These are phyloP conservation scores for Phyllopteryx taeniolatus DNA, from an alignment of 2,113 vertebrate species.

Conservation along the genomic window DNA sequence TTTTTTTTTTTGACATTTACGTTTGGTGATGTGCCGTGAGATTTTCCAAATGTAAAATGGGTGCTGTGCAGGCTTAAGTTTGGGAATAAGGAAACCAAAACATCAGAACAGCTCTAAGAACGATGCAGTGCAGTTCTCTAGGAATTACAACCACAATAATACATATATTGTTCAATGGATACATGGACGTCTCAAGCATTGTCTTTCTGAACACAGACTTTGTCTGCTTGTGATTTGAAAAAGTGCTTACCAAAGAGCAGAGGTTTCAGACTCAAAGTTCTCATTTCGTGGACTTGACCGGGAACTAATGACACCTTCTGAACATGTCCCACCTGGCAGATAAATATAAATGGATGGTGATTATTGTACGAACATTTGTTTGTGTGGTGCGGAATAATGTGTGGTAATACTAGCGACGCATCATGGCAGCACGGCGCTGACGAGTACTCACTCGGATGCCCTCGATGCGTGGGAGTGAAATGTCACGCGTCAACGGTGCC, in stretches of 20 bases:
- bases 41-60: no score
- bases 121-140: neutral
- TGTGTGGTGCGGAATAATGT: neutral
- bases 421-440: neutral
- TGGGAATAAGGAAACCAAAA: neutral
- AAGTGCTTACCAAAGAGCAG: constrained; percentile 87
- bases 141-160: neutral
- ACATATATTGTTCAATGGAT: neutral
- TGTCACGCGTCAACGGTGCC: constrained; percentile 40
- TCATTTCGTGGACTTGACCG: constrained; percentile 80
- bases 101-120: neutral
- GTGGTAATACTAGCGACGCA: neutral
- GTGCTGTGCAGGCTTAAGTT: neutral
- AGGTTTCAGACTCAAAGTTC: constrained; percentile 92
- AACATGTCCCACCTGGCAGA: constrained; percentile 85
- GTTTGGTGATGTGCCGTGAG: no score
- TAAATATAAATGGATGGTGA: neutral
- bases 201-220: neutral
- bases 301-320: constrained; percentile 85
- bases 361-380: neutral
- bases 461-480: constrained; percentile 81
- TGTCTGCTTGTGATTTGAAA: neutral
- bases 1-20: no score
- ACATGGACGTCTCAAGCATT: neutral
- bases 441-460: constrained; percentile 85